Evolutionary conservation across 2,797 vertebrate genomes (phyloP).

Genomic region (Hafferia zeledoni): DNA sequence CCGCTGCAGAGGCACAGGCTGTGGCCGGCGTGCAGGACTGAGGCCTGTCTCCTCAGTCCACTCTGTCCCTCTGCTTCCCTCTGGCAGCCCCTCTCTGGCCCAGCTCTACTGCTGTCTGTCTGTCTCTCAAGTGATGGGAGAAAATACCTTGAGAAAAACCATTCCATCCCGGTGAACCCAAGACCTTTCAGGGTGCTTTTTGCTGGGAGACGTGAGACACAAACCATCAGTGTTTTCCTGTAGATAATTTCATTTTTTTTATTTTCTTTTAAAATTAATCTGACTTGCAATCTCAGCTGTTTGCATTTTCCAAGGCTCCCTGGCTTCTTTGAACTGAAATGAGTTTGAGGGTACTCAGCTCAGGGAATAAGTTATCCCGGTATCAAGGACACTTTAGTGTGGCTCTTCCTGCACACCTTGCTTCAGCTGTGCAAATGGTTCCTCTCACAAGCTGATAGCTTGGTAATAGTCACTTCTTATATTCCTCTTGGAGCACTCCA

Average conservation of each 20-base stretch:
- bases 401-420: not conserved
- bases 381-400: not conserved
- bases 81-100: not conserved
- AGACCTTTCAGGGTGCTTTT: not conserved
- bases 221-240: not conserved
- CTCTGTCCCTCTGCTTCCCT: not conserved
- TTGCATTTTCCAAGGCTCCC: not conserved
- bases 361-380: not conserved
- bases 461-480: not conserved
- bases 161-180: rapidly evolving
- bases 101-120: rapidly evolving
- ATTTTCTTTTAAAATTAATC: not conserved
- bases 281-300: not conserved
- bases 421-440: not conserved
- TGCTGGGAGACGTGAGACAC: not conserved
- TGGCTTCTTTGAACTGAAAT: not conserved
- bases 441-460: not conserved
- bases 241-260: not conserved
- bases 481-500: not conserved
- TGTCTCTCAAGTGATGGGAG: not conserved
- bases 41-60: not conserved
- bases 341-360: not conserved
- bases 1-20: not conserved
- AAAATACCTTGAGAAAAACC: not conserved
- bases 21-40: not conserved